These are phyloP conservation scores for Falco cherrug DNA, from an alignment of 2,797 vertebrate genomes.

Conservation along the genomic window DNA sequence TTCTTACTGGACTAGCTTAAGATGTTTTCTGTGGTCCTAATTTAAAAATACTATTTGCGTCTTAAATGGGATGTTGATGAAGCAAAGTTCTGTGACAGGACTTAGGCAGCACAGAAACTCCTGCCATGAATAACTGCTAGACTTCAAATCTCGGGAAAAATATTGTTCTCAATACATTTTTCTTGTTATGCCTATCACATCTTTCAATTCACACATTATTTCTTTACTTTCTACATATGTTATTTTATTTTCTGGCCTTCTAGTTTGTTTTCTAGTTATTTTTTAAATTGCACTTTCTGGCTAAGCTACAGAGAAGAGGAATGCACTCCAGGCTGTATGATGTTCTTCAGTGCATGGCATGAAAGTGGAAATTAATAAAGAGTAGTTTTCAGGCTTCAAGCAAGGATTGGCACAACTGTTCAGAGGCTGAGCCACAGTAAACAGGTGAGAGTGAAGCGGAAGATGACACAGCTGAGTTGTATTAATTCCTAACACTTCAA, in stretches of 20 bases:
- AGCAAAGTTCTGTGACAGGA: neutral
- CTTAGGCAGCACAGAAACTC: neutral
- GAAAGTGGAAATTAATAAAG: constrained; percentile 25
- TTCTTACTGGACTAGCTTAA: neutral
- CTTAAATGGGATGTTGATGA: neutral
- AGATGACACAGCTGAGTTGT: neutral
- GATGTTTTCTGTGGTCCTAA: neutral
- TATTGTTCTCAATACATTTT: neutral
- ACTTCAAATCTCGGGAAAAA: neutral
- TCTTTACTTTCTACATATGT: neutral
- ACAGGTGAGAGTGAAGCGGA: neutral
- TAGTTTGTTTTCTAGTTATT: neutral
- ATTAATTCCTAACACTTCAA: neutral
- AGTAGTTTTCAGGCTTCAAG: neutral
- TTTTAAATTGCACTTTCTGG: neutral
- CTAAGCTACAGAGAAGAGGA: neutral
- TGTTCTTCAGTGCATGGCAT: neutral
- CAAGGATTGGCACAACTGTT: neutral
- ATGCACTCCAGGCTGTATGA: neutral
- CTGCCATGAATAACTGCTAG: neutral
- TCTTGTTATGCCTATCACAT: neutral
- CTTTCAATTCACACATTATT: neutral
- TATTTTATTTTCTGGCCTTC: neutral
- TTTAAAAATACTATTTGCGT: neutral
- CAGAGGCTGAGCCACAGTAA: neutral